Conservation (phyloP, 2,113 vertebrate genomes). For the Stercorarius parasiticus region DNA sequence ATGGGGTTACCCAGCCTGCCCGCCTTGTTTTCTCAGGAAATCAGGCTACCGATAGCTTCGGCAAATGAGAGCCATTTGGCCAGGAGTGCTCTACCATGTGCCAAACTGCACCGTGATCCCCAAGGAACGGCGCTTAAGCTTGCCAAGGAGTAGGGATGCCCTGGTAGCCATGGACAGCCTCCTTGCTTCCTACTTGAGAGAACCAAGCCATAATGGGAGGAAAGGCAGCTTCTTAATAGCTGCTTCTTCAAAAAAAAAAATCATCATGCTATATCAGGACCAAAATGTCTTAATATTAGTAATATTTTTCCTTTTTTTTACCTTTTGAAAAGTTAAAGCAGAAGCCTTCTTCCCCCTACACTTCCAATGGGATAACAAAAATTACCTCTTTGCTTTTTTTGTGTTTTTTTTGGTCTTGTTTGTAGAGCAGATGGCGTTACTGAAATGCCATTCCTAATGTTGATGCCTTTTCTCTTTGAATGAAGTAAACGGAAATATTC, state of each 20-base stretch:
- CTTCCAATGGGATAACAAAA: not conserved
- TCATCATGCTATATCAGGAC: not conserved
- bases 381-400: not conserved
- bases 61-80: not conserved
- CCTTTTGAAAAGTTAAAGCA: not conserved
- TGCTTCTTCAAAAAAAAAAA: not conserved
- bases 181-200: not conserved
- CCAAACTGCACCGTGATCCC: not conserved
- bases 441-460: not conserved
- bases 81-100: not conserved
- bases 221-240: not conserved
- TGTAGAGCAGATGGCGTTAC: not conserved
- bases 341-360: not conserved
- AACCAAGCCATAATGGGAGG: slow-evolving; percentile 41
- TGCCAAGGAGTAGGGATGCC: not conserved
- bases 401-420: not conserved
- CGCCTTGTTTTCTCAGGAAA: not conserved
- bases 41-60: not conserved
- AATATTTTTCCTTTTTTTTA: not conserved
- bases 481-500: not conserved
- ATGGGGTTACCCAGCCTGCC: not conserved
- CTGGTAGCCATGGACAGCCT: not conserved
- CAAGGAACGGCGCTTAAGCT: not conserved
- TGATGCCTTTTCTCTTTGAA: not conserved
- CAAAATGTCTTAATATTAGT: slow-evolving; percentile 31